Evolutionary conservation across 37 sponge, comb jelly and placozoan genomes (phyloP).

Genomic region (Axinella damicornis): DNA sequence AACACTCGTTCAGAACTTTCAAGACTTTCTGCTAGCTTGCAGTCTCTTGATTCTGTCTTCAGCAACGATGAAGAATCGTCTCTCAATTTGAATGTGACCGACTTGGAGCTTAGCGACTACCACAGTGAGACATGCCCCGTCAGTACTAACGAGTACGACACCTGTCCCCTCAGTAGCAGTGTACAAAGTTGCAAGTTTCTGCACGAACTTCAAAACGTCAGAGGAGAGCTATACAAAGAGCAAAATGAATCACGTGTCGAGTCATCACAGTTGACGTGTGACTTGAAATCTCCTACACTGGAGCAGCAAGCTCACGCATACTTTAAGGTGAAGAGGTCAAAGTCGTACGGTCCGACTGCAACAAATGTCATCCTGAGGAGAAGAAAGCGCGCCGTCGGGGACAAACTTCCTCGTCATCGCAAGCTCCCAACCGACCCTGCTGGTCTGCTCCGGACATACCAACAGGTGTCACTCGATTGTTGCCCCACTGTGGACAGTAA

Average conservation of each 20-base stretch:
- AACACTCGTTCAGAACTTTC: background rate
- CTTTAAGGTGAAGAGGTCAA: background rate
- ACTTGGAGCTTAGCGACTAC: background rate
- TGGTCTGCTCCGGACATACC: background rate
- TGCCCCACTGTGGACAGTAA: background rate
- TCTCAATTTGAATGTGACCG: background rate
- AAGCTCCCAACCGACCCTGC: background rate
- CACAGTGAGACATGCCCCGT: background rate
- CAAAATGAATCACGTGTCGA: background rate
- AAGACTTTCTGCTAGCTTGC: background rate
- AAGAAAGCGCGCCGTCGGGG: background rate
- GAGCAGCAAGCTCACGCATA: too few relatives aligned
- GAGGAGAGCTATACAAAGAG: background rate
- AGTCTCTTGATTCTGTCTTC: slow-evolving; percentile 16
- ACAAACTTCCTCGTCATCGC: too few relatives aligned
- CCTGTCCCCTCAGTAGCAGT: background rate
- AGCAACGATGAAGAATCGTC: background rate
- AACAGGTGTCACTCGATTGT: background rate
- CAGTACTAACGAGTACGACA: background rate
- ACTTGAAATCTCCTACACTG: background rate
- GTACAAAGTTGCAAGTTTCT: background rate
- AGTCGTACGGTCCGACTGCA: background rate
- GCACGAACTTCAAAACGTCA: background rate
- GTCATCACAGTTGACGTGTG: background rate
- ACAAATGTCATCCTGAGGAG: background rate